A percentile compares a stretch with the other conserved stretches of the same genome.
phyloP scores from a whole-genome alignment of 2,113 vertebrate genomes.

The Muscicapa adusta region DNA sequence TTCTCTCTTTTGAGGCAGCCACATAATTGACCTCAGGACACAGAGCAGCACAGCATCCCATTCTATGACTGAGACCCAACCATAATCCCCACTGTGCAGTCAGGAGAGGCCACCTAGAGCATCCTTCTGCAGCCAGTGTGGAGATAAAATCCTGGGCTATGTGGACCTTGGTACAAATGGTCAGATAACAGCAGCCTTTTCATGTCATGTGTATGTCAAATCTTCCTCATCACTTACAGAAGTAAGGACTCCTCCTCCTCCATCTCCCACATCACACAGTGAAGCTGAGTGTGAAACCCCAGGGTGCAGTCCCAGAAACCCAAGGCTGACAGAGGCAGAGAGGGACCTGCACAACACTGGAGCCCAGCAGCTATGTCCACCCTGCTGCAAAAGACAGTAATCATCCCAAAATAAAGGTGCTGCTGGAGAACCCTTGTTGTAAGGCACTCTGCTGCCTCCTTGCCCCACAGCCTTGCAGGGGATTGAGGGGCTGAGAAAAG shows the following conservation, averaged over 20 bases:
- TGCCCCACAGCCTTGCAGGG: fast-evolving
- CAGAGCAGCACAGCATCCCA: background rate
- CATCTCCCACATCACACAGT: background rate
- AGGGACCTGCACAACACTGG: background rate
- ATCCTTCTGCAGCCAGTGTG: background rate
- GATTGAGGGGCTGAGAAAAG: background rate
- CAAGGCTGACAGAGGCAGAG: background rate
- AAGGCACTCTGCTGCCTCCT: background rate
- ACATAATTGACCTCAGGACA: background rate
- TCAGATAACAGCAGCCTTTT: background rate
- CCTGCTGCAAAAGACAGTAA: background rate
- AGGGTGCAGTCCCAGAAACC: background rate
- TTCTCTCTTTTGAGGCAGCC: background rate
- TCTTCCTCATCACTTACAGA: background rate
- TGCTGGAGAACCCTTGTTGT: background rate
- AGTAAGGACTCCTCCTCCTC: background rate
- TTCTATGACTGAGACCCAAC: background rate
- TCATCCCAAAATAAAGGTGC: background rate
- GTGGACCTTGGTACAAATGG: background rate
- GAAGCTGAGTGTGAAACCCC: background rate
- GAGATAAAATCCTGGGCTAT: background rate
- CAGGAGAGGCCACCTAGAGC: background rate
- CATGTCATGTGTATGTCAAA: background rate
- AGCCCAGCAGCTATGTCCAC: background rate
- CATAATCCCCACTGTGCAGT: background rate